Base-by-base conservation (phyloP, 2,113 vertebrate genomes). In the Notarius quadriscutis region DNA sequence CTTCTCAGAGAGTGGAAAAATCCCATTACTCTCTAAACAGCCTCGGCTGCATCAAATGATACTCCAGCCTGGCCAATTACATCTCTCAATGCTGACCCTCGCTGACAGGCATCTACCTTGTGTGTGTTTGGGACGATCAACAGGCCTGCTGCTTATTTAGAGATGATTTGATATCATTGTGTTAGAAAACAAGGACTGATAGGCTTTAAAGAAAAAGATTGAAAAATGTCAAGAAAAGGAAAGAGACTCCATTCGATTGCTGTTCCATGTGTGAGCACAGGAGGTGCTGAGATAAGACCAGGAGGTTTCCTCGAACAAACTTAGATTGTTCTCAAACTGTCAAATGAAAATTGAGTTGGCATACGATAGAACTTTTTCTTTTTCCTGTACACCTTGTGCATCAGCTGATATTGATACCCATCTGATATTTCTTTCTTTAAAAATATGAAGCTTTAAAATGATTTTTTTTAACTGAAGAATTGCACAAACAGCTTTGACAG, bases 11-110 rank as follows among this genome's bases (percentile, higher is more conserved):
- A 92, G 91, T 58, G 90, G 91, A 91, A 93, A 94, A 94, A 95
- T 93, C 92, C 89, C 90, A 94, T 94, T 94, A 95, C 91, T 91
- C 92, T 86, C 87, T 90, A 93, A 94, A 92, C 91, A 92, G 91
- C 92, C 92, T 91, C 79, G 7, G 89, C 93, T 90, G 92, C 92
- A 91, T 86, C 91, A 89, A 92, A 95, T 92, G 91, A 94, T 92
- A 90, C 92, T 93, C 90, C 88, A 92, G 92, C 92, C 92, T 91
- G 90, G 89, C 91, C 89, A 92, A 92, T 93, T 94, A 95, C 92
- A 89, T 89, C 93, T 92, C 89, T 90, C 92, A 88, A 87, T 50
- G 86, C 71, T 80, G 80, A 85, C 78, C 75, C 81, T 88, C 51
- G 0, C 83, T 81, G 81, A 90, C 74, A 51, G 55, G 79, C 48